Percentiles rank a stretch among this genome's conserved stretches.
phyloP scores from a whole-genome alignment of 2,888 invertebrate species.

The Miltochrista miniata region DNA sequence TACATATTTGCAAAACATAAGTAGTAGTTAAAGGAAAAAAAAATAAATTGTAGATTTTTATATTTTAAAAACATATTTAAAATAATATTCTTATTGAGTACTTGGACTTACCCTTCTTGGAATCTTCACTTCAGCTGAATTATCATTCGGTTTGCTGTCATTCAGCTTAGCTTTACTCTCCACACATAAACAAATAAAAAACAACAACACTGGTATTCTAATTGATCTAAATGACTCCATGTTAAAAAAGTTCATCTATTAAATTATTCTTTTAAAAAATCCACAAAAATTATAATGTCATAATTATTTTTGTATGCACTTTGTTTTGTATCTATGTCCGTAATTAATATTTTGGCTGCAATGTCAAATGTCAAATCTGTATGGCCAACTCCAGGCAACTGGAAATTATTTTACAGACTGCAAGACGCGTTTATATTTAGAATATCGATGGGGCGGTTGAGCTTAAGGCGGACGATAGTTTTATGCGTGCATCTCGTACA shows the following conservation, averaged over 20 bases:
- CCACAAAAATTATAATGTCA: constrained; percentile 17
- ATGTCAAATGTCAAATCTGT: constrained; percentile 40
- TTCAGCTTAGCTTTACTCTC: constrained; percentile 46
- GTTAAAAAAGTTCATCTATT: constrained; percentile 6
- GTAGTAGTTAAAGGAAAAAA: too few relatives aligned
- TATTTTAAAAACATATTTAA: background rate
- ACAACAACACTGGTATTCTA: constrained; percentile 45
- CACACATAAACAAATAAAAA: constrained; percentile 47
- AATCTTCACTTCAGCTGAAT: constrained; percentile 45
- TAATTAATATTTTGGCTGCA: constrained; percentile 42
- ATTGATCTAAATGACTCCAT: constrained; percentile 38
- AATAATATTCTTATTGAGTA: background rate
- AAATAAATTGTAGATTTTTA: background rate
- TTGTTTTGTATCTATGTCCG: constrained; percentile 8
- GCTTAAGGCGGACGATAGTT: constrained; percentile 26
- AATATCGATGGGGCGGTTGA: constrained; percentile 53
- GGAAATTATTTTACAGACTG: constrained; percentile 54
- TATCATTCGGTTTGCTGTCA: constrained; percentile 45
- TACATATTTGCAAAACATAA: too few relatives aligned
- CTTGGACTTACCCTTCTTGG: constrained; percentile 43
- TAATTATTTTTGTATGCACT: constrained; percentile 9
- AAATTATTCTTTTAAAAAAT: constrained; percentile 10
- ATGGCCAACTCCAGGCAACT: constrained; percentile 56
- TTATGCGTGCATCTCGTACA: constrained; percentile 22
- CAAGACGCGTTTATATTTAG: constrained; percentile 58